Evolutionary conservation across 2,888 invertebrate genomes (phyloP).

Genomic region (Callyntrura guangdongensis): DNA sequence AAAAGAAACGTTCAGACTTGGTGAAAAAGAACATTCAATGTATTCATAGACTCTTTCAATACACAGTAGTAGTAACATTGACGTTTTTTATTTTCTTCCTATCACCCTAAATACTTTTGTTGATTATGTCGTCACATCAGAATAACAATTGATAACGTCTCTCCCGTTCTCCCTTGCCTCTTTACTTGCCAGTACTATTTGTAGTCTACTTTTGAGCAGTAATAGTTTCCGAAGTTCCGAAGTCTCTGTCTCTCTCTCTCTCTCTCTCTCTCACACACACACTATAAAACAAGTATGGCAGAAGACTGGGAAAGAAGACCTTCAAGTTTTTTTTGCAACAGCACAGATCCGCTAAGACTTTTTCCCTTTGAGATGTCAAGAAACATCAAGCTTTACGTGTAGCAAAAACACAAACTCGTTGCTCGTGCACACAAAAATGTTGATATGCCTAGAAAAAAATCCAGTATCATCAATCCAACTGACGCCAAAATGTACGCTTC

Average conservation of each 20-base stretch:
- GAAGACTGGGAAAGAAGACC: not conserved
- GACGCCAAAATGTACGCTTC: constrained; percentile 55
- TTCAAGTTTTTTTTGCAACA: constrained; percentile 51
- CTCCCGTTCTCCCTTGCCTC: not conserved
- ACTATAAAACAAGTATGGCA: constrained; percentile 13
- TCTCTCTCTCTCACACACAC: too few species aligned
- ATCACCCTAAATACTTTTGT: not conserved
- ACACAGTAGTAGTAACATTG: not conserved
- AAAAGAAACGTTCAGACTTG: constrained; percentile 2
- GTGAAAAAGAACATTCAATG: not conserved
- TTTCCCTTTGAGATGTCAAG: constrained; percentile 46
- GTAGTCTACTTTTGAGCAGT: not conserved
- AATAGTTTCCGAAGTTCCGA: constrained; percentile 11
- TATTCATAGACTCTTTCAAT: not conserved
- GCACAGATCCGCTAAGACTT: constrained; percentile 44
- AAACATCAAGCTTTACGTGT: constrained; percentile 31
- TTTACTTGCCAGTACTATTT: not conserved
- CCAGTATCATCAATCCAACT: constrained; percentile 68
- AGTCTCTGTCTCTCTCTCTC: too few species aligned
- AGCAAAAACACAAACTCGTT: not conserved
- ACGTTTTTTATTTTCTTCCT: not conserved
- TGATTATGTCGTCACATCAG: not conserved
- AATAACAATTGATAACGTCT: constrained; percentile 39
- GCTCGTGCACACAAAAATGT: constrained; percentile 1
- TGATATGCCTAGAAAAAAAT: constrained; percentile 27